phyloP scores from a whole-genome alignment of 2,888 invertebrate genomes.

The Mimachlamys varia region DNA sequence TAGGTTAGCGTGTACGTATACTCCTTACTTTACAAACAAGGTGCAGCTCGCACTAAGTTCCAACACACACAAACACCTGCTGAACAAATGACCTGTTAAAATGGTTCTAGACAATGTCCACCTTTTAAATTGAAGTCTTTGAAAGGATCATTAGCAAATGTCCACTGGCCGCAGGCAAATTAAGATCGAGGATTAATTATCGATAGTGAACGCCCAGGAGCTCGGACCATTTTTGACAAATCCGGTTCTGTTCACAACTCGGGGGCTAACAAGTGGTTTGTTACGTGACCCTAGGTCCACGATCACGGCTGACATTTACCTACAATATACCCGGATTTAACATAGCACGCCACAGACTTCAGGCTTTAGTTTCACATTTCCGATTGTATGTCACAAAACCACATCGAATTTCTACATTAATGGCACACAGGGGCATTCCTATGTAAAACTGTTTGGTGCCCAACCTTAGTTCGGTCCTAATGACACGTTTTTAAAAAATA shows the following conservation, averaged over 20 bases:
- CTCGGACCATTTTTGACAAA: background rate
- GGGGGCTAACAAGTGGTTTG: background rate
- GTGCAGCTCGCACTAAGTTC: background rate
- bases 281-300: slow-evolving; percentile 8
- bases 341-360: background rate
- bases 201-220: background rate
- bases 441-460: background rate
- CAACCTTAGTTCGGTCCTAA: background rate
- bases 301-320: background rate
- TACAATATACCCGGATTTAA: background rate
- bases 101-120: background rate
- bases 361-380: background rate
- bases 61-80: slow-evolving; percentile 16
- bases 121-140: background rate
- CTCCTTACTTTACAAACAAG: slow-evolving; percentile 13
- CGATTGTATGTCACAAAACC: background rate
- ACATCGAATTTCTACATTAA: background rate
- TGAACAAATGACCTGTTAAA: slow-evolving; percentile 8
- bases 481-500: background rate
- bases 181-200: slow-evolving; percentile 11
- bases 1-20: slow-evolving; percentile 7
- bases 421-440: background rate
- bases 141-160: slow-evolving; percentile 17
- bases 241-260: background rate
- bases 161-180: slow-evolving; percentile 4